Percentiles rank a stretch among this genome's conserved stretches.
Evolutionary conservation across 2,888 invertebrate genomes (phyloP).

Genomic region (Eristalinus sepulchralis): DNA sequence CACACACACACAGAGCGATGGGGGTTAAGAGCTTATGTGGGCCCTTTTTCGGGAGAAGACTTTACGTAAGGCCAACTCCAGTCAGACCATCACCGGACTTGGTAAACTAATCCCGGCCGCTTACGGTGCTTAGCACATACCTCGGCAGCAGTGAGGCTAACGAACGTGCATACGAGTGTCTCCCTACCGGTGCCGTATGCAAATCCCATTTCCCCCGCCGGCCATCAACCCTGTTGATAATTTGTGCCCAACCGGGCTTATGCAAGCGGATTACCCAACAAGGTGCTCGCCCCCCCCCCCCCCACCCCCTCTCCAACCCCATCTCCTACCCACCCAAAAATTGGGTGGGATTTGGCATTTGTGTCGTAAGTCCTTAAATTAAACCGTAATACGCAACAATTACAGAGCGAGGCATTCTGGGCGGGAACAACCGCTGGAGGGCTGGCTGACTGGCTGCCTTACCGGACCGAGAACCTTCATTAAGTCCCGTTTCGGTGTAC

Average conservation of each 20-base stretch:
- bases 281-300: not conserved
- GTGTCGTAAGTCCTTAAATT: constrained; percentile 46
- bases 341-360: constrained; percentile 36
- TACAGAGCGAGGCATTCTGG: constrained; percentile 5
- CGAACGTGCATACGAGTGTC: too few relatives aligned
- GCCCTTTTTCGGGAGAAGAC: not conserved
- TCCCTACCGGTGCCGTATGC: constrained; percentile 3
- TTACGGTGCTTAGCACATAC: constrained; percentile 37
- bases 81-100: constrained; percentile 20
- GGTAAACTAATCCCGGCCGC: constrained; percentile 32
- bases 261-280: constrained; percentile 11
- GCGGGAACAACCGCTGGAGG: not conserved
- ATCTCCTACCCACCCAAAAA: not conserved
- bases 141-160: not conserved
- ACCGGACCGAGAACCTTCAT: constrained; percentile 25
- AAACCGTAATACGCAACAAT: constrained; percentile 48
- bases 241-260: constrained; percentile 17
- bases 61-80: constrained; percentile 1
- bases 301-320: not conserved
- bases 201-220: constrained; percentile 1
- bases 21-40: not conserved
- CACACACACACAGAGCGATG: not conserved
- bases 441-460: not conserved
- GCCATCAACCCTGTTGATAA: not conserved
- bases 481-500: constrained; percentile 23